Evolutionary conservation across 2,888 invertebrate genomes (phyloP).

Genomic region (Oasisia sp.): DNA sequence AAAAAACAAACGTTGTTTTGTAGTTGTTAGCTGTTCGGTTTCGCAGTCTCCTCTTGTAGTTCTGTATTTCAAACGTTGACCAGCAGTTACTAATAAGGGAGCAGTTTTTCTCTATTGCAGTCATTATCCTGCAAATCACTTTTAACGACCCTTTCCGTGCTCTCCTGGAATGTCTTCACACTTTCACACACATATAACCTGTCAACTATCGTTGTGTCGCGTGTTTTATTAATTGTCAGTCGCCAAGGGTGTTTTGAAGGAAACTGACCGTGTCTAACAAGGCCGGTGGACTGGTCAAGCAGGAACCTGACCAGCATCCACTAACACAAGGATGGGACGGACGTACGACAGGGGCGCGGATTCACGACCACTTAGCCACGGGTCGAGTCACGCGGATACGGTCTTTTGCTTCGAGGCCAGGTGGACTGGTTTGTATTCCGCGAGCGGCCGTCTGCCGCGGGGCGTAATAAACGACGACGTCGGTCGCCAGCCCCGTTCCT

Average conservation of each 20-base stretch:
- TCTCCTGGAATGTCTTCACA: neutral
- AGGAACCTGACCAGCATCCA: neutral
- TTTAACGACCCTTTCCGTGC: neutral
- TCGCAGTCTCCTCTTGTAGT: neutral
- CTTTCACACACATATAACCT: neutral
- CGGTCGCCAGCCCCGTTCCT: neutral
- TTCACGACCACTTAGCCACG: neutral
- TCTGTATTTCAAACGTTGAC: too few species aligned
- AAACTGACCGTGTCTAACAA: neutral
- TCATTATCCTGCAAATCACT: neutral
- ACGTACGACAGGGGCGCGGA: neutral
- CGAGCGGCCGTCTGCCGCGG: neutral
- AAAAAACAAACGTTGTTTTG: neutral
- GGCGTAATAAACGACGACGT: neutral
- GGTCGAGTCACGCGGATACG: slow-evolving; percentile 1
- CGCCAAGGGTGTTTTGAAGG: neutral
- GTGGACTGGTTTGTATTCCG: neutral
- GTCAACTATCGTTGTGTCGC: neutral
- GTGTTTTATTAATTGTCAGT: neutral
- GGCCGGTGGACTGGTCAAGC: neutral
- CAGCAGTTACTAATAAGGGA: neutral
- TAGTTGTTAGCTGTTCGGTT: neutral
- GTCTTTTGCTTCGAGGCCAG: neutral
- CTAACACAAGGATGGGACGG: neutral
- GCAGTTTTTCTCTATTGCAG: neutral